phyloP scores from a whole-genome alignment of 92 coral and sea anemone genomes.

The Hydrozoanthus gracilis region DNA sequence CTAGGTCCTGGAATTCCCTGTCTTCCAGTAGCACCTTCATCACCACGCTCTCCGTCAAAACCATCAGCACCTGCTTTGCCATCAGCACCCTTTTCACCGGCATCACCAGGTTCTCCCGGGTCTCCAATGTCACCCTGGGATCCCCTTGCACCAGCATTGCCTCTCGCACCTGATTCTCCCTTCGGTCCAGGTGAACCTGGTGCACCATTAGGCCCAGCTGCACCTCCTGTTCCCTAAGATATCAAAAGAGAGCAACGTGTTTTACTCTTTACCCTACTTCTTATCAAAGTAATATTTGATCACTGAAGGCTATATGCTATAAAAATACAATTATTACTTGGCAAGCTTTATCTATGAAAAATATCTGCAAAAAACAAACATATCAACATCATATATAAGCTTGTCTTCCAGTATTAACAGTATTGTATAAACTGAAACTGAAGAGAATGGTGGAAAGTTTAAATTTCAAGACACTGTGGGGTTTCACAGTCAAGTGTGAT shows the following conservation, averaged over 20 bases:
- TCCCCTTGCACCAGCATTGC: background rate
- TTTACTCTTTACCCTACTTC: background rate
- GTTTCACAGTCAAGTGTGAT: too few species aligned
- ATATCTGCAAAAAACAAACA: background rate
- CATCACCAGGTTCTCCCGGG: background rate
- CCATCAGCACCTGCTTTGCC: constrained; percentile 14
- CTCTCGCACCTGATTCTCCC: background rate
- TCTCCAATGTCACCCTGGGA: background rate
- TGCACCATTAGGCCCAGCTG: background rate
- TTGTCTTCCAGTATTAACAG: background rate
- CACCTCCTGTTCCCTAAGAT: constrained; percentile 4
- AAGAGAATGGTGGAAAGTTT: too few species aligned
- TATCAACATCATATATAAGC: background rate
- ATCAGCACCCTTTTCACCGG: constrained; percentile 11
- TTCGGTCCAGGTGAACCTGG: background rate
- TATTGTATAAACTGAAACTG: too few species aligned
- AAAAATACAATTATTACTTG: background rate
- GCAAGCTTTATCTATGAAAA: background rate
- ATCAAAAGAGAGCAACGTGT: too few species aligned
- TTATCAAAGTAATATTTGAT: background rate
- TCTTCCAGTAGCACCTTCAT: constrained; percentile 14
- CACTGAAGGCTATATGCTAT: background rate
- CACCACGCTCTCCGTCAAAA: constrained; percentile 26
- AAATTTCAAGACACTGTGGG: too few species aligned
- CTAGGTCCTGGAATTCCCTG: background rate